These are phyloP conservation scores for Eugnorisma glareosa DNA, from an alignment of 2,888 invertebrate species.

Conservation along the genomic window DNA sequence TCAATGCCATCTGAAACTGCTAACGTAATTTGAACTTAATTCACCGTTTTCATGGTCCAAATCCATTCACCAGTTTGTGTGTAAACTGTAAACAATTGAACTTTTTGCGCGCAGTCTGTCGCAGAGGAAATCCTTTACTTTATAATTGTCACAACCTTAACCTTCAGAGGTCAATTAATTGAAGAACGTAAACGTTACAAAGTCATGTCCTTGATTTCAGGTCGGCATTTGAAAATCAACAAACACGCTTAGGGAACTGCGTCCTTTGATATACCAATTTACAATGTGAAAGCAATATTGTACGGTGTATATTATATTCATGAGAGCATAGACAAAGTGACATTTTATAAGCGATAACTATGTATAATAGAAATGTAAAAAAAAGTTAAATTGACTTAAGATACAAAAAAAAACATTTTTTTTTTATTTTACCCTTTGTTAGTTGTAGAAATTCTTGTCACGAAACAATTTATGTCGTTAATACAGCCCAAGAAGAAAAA, in stretches of 20 bases:
- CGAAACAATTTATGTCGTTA: too few relatives aligned
- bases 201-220: neutral
- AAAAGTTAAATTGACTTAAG: too few relatives aligned
- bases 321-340: neutral
- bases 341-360: neutral
- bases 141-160: conserved; percentile 5
- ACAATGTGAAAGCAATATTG: too few relatives aligned
- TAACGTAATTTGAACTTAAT: conserved; percentile 35
- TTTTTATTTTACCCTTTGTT: too few relatives aligned
- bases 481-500: too few relatives aligned
- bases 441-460: too few relatives aligned
- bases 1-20: conserved; percentile 1
- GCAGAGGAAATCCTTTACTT: conserved; percentile 45
- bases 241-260: neutral
- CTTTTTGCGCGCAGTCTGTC: conserved; percentile 51
- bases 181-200: neutral
- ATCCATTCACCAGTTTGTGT: too few relatives aligned
- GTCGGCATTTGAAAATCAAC: neutral
- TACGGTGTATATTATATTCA: too few relatives aligned
- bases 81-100: conserved; percentile 45
- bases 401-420: too few relatives aligned
- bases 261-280: neutral
- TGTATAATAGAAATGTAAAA: too few relatives aligned
- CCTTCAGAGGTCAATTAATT: conserved; percentile 6
- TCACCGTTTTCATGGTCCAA: too few relatives aligned